Evolutionary conservation across 2,113 vertebrate genomes (phyloP).

Genomic region (Mesembrinibis cayennensis): DNA sequence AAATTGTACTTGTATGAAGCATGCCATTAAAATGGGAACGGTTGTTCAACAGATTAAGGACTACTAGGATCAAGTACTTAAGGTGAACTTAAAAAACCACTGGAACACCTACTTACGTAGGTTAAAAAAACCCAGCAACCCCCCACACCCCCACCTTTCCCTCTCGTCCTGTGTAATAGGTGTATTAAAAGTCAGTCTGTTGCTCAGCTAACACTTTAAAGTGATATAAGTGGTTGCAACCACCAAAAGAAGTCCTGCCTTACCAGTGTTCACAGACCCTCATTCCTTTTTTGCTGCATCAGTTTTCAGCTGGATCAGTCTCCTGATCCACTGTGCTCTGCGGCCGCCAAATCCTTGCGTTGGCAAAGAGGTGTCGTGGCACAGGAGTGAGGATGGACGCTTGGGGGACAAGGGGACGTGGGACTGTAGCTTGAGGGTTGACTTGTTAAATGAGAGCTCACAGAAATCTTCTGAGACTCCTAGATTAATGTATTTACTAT

Average conservation of each 20-base stretch:
- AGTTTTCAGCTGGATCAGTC: background rate
- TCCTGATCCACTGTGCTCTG: background rate
- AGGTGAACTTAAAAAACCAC: background rate
- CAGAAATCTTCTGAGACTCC: background rate
- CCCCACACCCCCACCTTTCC: fast-evolving
- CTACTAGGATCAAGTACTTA: background rate
- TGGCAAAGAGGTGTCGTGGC: background rate
- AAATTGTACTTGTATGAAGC: background rate
- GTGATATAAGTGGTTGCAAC: background rate
- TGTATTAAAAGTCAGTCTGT: background rate
- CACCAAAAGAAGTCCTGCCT: background rate
- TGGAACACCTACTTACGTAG: background rate
- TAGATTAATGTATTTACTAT: background rate
- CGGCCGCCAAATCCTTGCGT: background rate
- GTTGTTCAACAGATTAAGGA: background rate
- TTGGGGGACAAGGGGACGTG: background rate
- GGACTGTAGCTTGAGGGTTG: background rate
- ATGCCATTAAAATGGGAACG: background rate
- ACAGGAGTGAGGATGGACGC: background rate
- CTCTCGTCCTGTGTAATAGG: background rate
- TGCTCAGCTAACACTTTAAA: background rate
- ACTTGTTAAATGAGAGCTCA: background rate
- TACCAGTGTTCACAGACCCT: background rate
- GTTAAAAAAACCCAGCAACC: background rate
- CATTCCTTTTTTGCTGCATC: background rate